phyloP scores from a whole-genome alignment of 2,797 vertebrate species.

The Momotus momota region DNA sequence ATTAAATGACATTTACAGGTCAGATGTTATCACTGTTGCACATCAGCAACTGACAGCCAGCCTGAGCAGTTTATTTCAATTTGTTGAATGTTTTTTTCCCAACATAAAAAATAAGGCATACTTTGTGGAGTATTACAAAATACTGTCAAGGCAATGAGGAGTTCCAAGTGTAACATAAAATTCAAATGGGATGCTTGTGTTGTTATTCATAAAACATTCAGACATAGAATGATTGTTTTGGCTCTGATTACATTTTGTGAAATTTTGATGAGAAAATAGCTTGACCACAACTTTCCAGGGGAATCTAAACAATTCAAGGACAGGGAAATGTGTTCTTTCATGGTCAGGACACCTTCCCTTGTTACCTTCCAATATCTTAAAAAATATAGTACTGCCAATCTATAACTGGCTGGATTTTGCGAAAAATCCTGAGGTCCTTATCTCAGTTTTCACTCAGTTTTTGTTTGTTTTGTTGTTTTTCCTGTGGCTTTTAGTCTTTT shows the following conservation, averaged over 20 bases:
- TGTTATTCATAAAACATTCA: slow-evolving; percentile 55
- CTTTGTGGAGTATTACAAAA: slow-evolving; percentile 41
- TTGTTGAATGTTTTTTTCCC: not conserved
- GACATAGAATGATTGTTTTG: slow-evolving; percentile 39
- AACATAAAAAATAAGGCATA: slow-evolving; percentile 16
- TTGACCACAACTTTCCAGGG: not conserved
- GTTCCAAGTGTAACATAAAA: slow-evolving; percentile 70
- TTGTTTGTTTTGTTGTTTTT: not conserved
- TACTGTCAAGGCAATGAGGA: slow-evolving; percentile 23
- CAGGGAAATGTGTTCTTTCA: not conserved
- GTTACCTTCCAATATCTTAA: not conserved
- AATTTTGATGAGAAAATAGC: slow-evolving; percentile 12
- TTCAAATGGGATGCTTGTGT: slow-evolving; percentile 54
- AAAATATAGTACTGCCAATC: not conserved
- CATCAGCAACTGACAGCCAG: slow-evolving; percentile 50
- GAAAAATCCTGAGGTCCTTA: not conserved
- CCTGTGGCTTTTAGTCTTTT: not conserved
- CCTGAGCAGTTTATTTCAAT: slow-evolving; percentile 64
- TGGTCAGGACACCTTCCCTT: not conserved
- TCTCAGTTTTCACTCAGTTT: not conserved
- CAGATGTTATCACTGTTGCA: slow-evolving; percentile 56
- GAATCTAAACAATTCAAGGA: not conserved
- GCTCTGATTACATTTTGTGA: slow-evolving; percentile 9
- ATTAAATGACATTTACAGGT: slow-evolving; percentile 59
- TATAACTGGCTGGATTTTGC: not conserved